Percentiles rank a stretch among this genome's conserved stretches.
Evolutionary conservation across 2,888 invertebrate species (phyloP).

Genomic region (Hemicrepidius hirtus): DNA sequence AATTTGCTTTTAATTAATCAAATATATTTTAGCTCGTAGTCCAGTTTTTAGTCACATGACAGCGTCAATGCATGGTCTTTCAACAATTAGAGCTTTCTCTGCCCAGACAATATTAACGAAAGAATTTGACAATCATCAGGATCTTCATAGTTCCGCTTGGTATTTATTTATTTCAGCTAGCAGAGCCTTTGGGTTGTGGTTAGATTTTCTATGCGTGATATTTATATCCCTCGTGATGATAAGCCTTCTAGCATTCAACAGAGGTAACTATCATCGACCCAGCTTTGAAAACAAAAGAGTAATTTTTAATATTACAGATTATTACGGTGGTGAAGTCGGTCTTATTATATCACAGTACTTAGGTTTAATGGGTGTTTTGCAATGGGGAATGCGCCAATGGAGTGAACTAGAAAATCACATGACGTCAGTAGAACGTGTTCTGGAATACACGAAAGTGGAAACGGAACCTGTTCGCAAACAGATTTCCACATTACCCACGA

Average conservation of each 20-base stretch:
- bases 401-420: constrained; percentile 88
- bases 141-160: constrained; percentile 82
- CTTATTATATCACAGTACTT: constrained; percentile 88
- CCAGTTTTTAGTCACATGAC: constrained; percentile 84
- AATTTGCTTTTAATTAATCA: not conserved
- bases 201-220: constrained; percentile 78
- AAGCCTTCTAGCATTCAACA: constrained; percentile 52
- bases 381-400: constrained; percentile 86
- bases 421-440: constrained; percentile 91
- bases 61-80: constrained; percentile 82
- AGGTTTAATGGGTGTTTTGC: constrained; percentile 79
- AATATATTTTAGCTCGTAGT: constrained; percentile 77
- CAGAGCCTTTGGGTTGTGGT: constrained; percentile 80
- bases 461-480: constrained; percentile 60
- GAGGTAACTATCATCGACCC: constrained; percentile 46
- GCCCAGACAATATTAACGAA: constrained; percentile 77
- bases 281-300: not conserved
- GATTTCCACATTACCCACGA: constrained; percentile 76
- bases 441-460: constrained; percentile 72
- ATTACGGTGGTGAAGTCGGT: constrained; percentile 79
- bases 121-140: constrained; percentile 77
- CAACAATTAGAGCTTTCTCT: constrained; percentile 81
- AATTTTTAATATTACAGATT: constrained; percentile 20
- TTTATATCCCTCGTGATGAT: constrained; percentile 77
- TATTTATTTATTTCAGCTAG: constrained; percentile 77